Evolutionary conservation across 2,888 invertebrate genomes (phyloP), one percentile per base, ranked within the genome.

Genomic region (Megamerina dolium): DNA sequence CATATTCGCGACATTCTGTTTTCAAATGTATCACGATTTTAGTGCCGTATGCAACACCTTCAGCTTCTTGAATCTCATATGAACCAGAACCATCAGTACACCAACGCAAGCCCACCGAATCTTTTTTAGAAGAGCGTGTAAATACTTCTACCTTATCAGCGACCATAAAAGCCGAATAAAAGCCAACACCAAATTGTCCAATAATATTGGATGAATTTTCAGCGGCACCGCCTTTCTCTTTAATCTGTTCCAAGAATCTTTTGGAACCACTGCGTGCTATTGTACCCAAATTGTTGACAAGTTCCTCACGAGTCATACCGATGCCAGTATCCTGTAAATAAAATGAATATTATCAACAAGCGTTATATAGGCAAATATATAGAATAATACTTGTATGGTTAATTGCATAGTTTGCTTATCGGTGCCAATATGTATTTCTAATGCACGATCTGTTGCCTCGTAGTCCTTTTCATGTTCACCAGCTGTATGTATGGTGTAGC

Each of bases 101-200:
- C 96, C 96, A 96, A 61, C 82, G 83, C 60, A 85, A 82, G 2
- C 91, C 93, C 10, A 79, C 76, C 1, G 82, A 78, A 50, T 79
- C 78, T 4, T 69, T 66, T 36, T 73, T 71, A 45, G 84, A 81
- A 43, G 86, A 83, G 61, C 81, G 80, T 2, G 94, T 90, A 64
- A 75, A 95, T 1, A 96, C 95, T 61, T 94, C 93, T 19, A 97
- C 92, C 64, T 84, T 86, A 57, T 94, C 87, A 17, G 94, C 93
- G 3, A 96, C 96, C 91, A 97, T 96, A 67, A 97, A 97, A 1
- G 88, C 85, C 12, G 96, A 95, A 70, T 97, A 97, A 71, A 97
- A 97, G 2, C 96, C 97, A 14, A 97, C 97, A 53, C 96, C 97
- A 75, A 97, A 97, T 70, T 97, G 95, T 4, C 96, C 94, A 65